Percentiles rank a stretch among this genome's conserved stretches.
Conservation (phyloP, 2,888 invertebrate genomes). For the Drosophila diplacantha region DNA sequence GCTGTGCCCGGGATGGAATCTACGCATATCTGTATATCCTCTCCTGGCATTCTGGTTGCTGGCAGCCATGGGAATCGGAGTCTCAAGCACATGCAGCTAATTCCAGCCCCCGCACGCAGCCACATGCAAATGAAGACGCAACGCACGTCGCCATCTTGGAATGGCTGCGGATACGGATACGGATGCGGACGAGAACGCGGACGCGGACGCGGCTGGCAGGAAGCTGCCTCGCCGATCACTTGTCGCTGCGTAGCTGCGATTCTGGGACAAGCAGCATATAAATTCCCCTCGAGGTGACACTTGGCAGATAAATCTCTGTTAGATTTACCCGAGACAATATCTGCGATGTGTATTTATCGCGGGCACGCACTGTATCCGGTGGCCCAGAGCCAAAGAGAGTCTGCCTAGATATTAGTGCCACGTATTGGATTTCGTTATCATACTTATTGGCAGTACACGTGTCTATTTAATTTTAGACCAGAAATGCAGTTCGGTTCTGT, state of each 20-base stretch:
- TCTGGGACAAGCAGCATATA: slow-evolving; percentile 58
- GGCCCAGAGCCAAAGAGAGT: slow-evolving; percentile 15
- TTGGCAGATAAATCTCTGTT: slow-evolving; percentile 71
- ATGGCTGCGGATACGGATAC: slow-evolving; percentile 11
- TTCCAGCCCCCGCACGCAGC: slow-evolving; percentile 40
- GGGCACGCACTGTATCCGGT: slow-evolving; percentile 28
- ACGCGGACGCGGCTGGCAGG: slow-evolving; percentile 40
- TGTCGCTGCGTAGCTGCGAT: slow-evolving; percentile 43
- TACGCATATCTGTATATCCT: slow-evolving; percentile 35
- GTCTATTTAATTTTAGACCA: background rate
- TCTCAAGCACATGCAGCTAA: slow-evolving; percentile 66
- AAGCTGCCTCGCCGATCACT: slow-evolving; percentile 56
- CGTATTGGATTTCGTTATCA: background rate
- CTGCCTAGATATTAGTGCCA: background rate
- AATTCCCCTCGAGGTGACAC: slow-evolving; percentile 71
- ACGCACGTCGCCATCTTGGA: slow-evolving; percentile 41
- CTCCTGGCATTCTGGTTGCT: slow-evolving; percentile 39
- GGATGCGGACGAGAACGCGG: slow-evolving; percentile 8
- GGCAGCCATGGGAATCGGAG: slow-evolving; percentile 59
- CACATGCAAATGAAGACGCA: slow-evolving; percentile 42
- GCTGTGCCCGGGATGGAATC: slow-evolving; percentile 30
- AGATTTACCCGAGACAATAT: slow-evolving; percentile 59
- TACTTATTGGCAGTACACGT: background rate
- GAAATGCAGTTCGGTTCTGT: background rate
- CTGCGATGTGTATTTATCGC: slow-evolving; percentile 47